A percentile compares a stretch with the other conserved stretches of the same genome.
These are phyloP conservation scores for Uropsilus gracilis DNA, from an alignment of 2,113 vertebrate genomes.

Conservation along the genomic window DNA sequence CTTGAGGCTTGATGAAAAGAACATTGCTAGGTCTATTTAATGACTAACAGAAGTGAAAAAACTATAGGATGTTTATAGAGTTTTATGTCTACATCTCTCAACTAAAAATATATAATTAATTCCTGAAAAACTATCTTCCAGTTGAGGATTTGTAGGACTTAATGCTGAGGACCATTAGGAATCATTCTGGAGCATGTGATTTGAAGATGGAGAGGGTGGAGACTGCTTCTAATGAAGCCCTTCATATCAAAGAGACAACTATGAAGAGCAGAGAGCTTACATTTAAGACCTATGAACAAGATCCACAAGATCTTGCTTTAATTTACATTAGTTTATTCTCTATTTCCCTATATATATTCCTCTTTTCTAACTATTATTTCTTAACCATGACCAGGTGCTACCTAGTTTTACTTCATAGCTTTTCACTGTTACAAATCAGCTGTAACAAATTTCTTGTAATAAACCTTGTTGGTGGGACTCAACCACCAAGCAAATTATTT, in stretches of 20 bases:
- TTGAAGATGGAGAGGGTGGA: not conserved
- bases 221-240: not conserved
- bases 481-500: not conserved
- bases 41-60: not conserved
- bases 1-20: not conserved
- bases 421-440: not conserved
- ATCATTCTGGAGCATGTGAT: not conserved
- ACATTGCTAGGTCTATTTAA: not conserved
- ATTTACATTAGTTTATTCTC: not conserved
- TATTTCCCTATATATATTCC: not conserved
- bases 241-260: not conserved
- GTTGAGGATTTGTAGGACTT: not conserved
- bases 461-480: conserved; percentile 4
- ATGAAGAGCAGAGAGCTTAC: not conserved
- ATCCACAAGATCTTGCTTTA: not conserved
- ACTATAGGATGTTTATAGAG: not conserved
- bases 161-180: not conserved
- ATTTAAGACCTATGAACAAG: not conserved
- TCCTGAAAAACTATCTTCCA: not conserved
- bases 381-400: not conserved
- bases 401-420: not conserved
- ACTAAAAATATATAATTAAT: not conserved
- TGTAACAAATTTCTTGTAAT: not conserved
- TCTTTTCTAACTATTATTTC: not conserved
- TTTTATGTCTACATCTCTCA: not conserved